Percentiles rank a stretch among this genome's conserved stretches.
These are phyloP conservation scores for Drosophila lowei DNA, from an alignment of 1,140 invertebrate species.

Conservation along the genomic window DNA sequence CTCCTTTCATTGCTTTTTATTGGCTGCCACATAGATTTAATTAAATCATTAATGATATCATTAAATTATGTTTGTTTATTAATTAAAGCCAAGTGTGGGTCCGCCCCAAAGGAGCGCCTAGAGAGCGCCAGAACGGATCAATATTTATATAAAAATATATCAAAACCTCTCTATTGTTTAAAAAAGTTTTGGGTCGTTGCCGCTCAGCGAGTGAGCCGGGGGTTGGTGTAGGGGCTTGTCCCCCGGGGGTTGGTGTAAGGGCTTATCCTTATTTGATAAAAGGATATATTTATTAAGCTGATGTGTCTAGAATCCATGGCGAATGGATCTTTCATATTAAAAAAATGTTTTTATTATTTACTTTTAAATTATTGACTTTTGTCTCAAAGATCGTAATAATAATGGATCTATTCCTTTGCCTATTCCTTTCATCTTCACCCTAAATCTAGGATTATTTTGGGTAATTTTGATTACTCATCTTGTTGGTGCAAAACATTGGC, in stretches of 20 bases:
- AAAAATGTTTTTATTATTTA: background rate
- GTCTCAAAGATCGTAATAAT: no score
- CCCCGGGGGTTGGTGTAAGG: no score
- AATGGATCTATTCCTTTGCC: background rate
- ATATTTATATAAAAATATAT: no score
- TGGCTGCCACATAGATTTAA: background rate
- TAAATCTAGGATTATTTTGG: constrained; percentile 8
- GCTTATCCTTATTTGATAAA: no score
- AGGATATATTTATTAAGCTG: no score
- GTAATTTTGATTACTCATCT: constrained; percentile 33
- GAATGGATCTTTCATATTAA: no score
- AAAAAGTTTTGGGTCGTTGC: no score
- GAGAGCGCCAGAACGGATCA: background rate
- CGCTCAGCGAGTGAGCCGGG: no score
- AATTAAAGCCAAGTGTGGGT: constrained; percentile 13
- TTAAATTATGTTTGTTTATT: constrained; percentile 62
- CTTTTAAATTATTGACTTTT: no score
- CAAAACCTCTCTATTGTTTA: no score
- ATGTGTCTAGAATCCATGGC: no score
- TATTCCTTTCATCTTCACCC: background rate
- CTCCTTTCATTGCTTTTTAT: constrained; percentile 16
- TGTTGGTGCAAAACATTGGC: constrained; percentile 35
- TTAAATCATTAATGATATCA: constrained; percentile 55
- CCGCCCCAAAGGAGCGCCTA: background rate
- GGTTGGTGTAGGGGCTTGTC: no score